These are phyloP conservation scores for Theretra japonica DNA, from an alignment of 2,888 invertebrate species.

Conservation along the genomic window DNA sequence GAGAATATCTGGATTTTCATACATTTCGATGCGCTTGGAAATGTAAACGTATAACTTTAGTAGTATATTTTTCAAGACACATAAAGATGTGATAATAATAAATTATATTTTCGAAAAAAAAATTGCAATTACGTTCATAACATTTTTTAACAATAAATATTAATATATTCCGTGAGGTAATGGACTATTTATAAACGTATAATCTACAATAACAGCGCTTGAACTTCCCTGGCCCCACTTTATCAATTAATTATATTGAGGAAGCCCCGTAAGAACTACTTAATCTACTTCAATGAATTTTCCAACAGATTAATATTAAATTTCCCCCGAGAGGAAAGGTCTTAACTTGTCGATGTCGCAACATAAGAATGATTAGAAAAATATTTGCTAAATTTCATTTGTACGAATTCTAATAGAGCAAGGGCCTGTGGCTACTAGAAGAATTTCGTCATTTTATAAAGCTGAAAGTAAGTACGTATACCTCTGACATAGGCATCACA, in stretches of 20 bases:
- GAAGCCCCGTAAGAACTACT: constrained; percentile 43
- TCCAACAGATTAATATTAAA: constrained; percentile 59
- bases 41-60: background rate
- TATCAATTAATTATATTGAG: constrained; percentile 44
- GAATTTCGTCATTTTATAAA: no score
- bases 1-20: constrained; percentile 3
- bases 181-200: background rate
- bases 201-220: constrained; percentile 27
- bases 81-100: background rate
- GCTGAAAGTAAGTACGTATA: no score
- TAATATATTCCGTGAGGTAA: background rate
- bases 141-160: no score
- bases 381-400: constrained; percentile 28
- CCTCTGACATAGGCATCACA: no score
- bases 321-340: constrained; percentile 46
- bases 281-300: constrained; percentile 52
- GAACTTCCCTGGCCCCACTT: constrained; percentile 33
- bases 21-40: background rate
- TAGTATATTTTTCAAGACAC: background rate
- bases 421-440: no score
- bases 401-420: no score
- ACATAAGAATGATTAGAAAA: constrained; percentile 30
- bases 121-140: no score
- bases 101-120: no score
- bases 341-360: constrained; percentile 41